A percentile compares a stretch with the other conserved stretches of the same genome.
These are phyloP conservation scores for Leucophenga montana DNA, from an alignment of 2,888 invertebrate species.

Conservation along the genomic window DNA sequence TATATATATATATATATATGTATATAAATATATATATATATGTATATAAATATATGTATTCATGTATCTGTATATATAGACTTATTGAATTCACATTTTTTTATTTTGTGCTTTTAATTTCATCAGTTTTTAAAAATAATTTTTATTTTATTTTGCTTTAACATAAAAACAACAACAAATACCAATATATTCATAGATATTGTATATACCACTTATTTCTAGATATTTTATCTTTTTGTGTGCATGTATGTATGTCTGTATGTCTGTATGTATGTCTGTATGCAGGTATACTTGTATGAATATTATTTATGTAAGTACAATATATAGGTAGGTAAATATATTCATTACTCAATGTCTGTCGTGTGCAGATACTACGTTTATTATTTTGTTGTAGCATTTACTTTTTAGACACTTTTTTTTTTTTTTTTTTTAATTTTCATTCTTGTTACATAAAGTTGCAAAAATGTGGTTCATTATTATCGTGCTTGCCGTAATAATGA, in stretches of 20 bases:
- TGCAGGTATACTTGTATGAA: neutral
- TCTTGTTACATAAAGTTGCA: neutral
- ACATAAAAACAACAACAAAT: constrained; percentile 35
- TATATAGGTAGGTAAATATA: neutral
- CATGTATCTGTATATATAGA: neutral
- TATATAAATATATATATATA: neutral
- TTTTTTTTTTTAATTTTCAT: neutral
- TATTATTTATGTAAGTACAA: too few relatives aligned
- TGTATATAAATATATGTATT: neutral
- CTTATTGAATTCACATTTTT: neutral
- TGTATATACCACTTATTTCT: neutral
- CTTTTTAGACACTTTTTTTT: neutral
- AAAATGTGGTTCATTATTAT: neutral
- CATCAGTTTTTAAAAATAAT: neutral
- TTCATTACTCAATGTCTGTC: too few relatives aligned
- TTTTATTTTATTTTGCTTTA: constrained; percentile 2
- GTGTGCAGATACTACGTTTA: too few relatives aligned
- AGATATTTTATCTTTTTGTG: neutral
- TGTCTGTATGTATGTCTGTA: neutral
- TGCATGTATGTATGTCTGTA: neutral
- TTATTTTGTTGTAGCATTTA: neutral
- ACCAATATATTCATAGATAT: constrained; percentile 5
- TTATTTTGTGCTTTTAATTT: neutral
- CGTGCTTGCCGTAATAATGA: neutral
- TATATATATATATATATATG: constrained; percentile 13